Evolutionary conservation across 2,797 vertebrate genomes (phyloP).

Genomic region (Heliangelus exortis): DNA sequence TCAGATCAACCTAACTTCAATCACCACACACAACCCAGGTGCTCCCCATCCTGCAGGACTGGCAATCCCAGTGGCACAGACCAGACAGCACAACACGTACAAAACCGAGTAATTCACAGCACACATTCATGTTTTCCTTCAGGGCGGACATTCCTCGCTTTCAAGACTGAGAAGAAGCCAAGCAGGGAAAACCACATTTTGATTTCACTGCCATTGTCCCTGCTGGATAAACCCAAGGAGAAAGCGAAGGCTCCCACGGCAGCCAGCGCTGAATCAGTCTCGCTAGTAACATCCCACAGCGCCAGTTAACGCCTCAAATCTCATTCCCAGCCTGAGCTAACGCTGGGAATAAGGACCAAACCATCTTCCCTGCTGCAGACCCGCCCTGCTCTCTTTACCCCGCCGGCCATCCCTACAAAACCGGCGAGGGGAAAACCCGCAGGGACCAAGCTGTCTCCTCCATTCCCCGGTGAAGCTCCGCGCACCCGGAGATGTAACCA

Average conservation of each 20-base stretch:
- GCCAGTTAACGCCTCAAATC: not conserved
- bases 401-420: rapidly evolving
- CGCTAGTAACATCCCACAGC: rapidly evolving
- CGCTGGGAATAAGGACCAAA: rapidly evolving
- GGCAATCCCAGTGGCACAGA: not conserved
- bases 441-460: too few species aligned
- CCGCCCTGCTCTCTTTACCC: too few species aligned
- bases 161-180: too few species aligned
- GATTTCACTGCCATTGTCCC: rapidly evolving
- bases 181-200: rapidly evolving
- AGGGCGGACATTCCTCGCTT: not conserved
- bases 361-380: not conserved
- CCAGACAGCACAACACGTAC: rapidly evolving
- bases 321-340: not conserved
- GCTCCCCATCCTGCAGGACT: not conserved
- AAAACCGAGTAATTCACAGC: rapidly evolving
- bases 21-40: too few species aligned
- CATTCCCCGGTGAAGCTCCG: not conserved
- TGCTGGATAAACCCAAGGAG: not conserved
- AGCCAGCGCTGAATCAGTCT: not conserved
- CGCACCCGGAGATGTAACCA: rapidly evolving
- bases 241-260: rapidly evolving
- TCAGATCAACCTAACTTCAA: not conserved
- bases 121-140: rapidly evolving
- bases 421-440: too few species aligned